phyloP scores from a whole-genome alignment of 2,888 invertebrate species.

The Sympetrum striolatum region DNA sequence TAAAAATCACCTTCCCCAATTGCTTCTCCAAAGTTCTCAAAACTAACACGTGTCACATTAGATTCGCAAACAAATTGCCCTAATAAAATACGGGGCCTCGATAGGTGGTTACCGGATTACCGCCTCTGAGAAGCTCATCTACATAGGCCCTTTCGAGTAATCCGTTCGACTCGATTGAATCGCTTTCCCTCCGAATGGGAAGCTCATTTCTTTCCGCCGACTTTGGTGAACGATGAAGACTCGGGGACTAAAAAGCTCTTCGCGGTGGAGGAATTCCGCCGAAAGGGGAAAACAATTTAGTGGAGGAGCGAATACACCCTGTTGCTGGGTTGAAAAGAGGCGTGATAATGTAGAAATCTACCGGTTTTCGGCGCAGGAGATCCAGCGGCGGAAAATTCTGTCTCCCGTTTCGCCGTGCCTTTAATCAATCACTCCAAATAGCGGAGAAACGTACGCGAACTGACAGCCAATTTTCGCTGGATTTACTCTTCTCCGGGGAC shows the following conservation, averaged over 20 bases:
- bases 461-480: conserved; percentile 35
- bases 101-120: neutral
- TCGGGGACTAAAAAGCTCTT: neutral
- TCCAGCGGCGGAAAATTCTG: neutral
- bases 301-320: neutral
- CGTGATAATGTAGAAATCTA: neutral
- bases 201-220: neutral
- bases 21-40: too few relatives aligned
- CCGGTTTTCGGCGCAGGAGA: neutral
- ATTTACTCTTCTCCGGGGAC: conserved; percentile 8
- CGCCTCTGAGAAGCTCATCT: neutral
- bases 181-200: neutral
- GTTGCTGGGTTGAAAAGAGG: neutral
- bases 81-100: neutral
- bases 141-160: neutral
- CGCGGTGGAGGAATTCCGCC: neutral
- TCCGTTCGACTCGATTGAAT: conserved; percentile 10
- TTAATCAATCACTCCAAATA: conserved; percentile 32
- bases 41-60: neutral
- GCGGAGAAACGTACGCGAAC: neutral
- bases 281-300: conserved; percentile 16
- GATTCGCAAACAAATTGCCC: neutral
- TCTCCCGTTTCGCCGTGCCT: neutral
- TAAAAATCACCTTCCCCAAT: too few relatives aligned
- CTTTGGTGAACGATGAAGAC: neutral